Percentiles rank a stretch among this genome's conserved stretches.
phyloP scores from a whole-genome alignment of 2,113 vertebrate species.

The Pantherophis guttatus region DNA sequence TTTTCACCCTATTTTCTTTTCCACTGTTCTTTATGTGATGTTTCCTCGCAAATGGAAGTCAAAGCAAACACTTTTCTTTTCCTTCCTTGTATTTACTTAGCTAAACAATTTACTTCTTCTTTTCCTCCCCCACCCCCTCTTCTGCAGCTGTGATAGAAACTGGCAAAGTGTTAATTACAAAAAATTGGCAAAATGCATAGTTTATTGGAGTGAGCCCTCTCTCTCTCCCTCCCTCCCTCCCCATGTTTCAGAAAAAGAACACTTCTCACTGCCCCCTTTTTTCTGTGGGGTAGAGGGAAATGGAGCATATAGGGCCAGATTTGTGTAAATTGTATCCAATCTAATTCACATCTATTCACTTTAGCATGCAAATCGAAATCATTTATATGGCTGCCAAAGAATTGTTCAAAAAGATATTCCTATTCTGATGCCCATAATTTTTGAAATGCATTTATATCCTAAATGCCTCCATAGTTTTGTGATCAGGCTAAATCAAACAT shows the following conservation, averaged over 20 bases:
- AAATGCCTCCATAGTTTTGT: background rate
- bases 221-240: background rate
- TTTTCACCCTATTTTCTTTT: background rate
- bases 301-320: background rate
- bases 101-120: background rate
- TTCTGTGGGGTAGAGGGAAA: background rate
- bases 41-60: slow-evolving; percentile 31
- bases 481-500: background rate
- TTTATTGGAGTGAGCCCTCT: background rate
- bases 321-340: background rate
- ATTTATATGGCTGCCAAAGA: background rate
- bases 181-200: background rate
- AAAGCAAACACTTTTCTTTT: slow-evolving; percentile 39
- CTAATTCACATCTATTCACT: slow-evolving; percentile 5
- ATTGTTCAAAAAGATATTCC: background rate
- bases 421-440: background rate
- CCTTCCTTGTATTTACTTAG: slow-evolving; percentile 31
- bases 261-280: background rate
- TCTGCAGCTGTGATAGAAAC: background rate
- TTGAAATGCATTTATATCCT: background rate
- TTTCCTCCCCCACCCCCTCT: slow-evolving; percentile 6
- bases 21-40: slow-evolving; percentile 18
- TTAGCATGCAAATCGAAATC: background rate
- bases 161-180: background rate
- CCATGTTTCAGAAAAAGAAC: background rate